phyloP scores from a whole-genome alignment of 2,888 invertebrate genomes.

The Malthinus seriepunctatus region DNA sequence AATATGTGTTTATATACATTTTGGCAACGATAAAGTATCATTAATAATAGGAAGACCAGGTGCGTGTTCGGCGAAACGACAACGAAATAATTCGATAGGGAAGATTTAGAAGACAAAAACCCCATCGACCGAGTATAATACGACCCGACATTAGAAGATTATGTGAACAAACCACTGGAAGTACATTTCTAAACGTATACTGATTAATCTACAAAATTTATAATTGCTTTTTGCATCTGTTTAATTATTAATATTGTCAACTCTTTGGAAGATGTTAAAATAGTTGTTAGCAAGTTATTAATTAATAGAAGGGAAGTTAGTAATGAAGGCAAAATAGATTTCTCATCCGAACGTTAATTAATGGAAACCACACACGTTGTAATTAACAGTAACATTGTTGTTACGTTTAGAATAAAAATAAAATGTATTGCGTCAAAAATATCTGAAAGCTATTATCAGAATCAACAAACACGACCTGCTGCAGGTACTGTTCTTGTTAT shows the following conservation, averaged over 20 bases:
- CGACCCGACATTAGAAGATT: slow-evolving; percentile 29
- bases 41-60: slow-evolving; percentile 23
- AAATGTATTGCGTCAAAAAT: slow-evolving; percentile 1
- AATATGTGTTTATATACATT: slow-evolving; percentile 14
- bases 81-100: slow-evolving; percentile 27
- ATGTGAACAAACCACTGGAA: slow-evolving; percentile 21
- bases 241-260: no score
- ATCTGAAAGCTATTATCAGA: slow-evolving; percentile 3
- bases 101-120: slow-evolving; percentile 28
- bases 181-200: slow-evolving; percentile 9
- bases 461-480: slow-evolving; percentile 6
- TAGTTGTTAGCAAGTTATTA: no score
- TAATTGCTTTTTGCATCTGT: neutral
- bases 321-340: no score
- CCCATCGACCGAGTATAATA: slow-evolving; percentile 25
- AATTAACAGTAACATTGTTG: no score
- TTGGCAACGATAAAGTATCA: slow-evolving; percentile 13
- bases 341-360: no score
- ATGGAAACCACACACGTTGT: no score
- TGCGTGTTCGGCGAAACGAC: slow-evolving; percentile 25
- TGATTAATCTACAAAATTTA: slow-evolving; percentile 5
- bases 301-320: no score
- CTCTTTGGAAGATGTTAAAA: no score
- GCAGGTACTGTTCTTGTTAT: slow-evolving; percentile 5
- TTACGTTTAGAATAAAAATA: neutral